Conservation (phyloP, 2,888 invertebrate genomes). For the Acleris laterana region DNA sequence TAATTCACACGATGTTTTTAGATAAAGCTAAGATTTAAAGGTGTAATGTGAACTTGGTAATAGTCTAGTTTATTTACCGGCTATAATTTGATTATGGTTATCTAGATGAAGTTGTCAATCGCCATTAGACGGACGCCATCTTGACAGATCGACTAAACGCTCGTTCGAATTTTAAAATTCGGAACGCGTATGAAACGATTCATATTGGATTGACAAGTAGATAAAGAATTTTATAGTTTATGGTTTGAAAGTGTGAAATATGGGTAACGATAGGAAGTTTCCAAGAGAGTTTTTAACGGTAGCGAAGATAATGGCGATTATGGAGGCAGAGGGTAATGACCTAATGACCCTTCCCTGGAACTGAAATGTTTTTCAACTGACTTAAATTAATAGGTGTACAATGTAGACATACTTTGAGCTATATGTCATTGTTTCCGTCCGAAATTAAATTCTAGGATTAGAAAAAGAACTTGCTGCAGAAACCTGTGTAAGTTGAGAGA, state of each 20-base stretch:
- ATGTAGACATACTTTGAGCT: no score
- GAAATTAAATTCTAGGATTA: no score
- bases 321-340: no score
- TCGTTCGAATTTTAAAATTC: slow-evolving; percentile 42
- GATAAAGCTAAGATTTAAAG: not conserved
- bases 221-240: slow-evolving; percentile 3
- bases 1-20: not conserved
- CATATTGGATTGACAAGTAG: slow-evolving; percentile 6
- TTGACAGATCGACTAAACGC: slow-evolving; percentile 62
- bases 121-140: slow-evolving; percentile 65
- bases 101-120: slow-evolving; percentile 79
- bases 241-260: not conserved
- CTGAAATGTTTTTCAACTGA: no score
- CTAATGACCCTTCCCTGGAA: no score
- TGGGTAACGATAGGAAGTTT: not conserved
- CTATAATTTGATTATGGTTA: slow-evolving; percentile 76
- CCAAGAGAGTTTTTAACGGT: no score
- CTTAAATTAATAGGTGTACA: no score
- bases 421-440: no score
- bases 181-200: slow-evolving; percentile 25
- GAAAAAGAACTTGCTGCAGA: no score
- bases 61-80: slow-evolving; percentile 35
- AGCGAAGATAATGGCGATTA: no score
- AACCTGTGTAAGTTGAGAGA: no score
- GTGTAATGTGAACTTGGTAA: slow-evolving; percentile 7